Conservation (phyloP, 2,113 vertebrate species). For the Arenaria interpres region DNA sequence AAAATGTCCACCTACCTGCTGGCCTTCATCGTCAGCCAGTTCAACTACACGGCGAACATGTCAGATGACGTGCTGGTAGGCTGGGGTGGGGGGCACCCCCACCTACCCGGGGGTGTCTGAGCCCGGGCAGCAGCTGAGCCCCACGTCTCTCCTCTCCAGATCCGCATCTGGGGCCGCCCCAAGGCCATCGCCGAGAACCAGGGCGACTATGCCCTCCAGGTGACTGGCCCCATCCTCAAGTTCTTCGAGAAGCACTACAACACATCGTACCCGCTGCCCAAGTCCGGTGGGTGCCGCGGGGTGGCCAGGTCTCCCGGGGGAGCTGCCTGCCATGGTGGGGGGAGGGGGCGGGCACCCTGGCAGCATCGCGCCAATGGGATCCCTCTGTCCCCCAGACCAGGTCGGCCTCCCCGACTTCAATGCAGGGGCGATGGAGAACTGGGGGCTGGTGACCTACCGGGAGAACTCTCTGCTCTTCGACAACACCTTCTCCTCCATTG, state of each 20-base stretch:
- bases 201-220: constrained; percentile 71
- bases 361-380: fast-evolving
- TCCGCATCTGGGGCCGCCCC: constrained; percentile 89
- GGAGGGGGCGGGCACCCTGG: fast-evolving
- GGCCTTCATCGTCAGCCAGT: constrained; percentile 86
- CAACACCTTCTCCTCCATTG: constrained; percentile 70
- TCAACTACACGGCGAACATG: fast-evolving
- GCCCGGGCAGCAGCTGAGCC: not conserved
- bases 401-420: constrained; percentile 90
- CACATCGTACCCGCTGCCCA: constrained; percentile 81
- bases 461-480: constrained; percentile 88
- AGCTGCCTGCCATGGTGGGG: fast-evolving
- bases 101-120: fast-evolving
- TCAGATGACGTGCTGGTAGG: constrained; percentile 50
- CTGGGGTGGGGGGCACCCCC: too few species aligned
- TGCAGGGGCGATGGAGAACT: constrained; percentile 97
- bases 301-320: fast-evolving
- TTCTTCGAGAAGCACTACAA: constrained; percentile 81
- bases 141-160: constrained; percentile 61
- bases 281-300: constrained; percentile 77
- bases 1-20: constrained; percentile 91
- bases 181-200: constrained; percentile 69
- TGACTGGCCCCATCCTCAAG: constrained; percentile 80
- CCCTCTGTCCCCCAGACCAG: constrained; percentile 80
- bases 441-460: constrained; percentile 95